These are phyloP conservation scores for Drosophila quadrilineata DNA, from an alignment of 1,140 invertebrate species.

Conservation along the genomic window DNA sequence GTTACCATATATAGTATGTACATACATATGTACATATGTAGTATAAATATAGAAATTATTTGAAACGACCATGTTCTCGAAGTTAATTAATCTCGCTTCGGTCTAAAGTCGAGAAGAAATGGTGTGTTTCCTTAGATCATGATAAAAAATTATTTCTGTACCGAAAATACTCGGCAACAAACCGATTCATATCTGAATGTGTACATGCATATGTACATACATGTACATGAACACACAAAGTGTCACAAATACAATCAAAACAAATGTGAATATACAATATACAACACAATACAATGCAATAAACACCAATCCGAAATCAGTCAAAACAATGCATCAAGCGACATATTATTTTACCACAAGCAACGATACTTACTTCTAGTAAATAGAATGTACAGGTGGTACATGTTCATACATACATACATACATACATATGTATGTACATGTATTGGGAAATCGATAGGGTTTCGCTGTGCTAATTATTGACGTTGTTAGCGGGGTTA, in stretches of 20 bases:
- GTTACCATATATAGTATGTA: no score
- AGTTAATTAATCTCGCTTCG: no score
- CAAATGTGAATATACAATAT: background rate
- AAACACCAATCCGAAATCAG: background rate
- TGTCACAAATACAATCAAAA: background rate
- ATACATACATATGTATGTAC: background rate
- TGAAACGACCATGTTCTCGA: no score
- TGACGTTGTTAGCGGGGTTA: background rate
- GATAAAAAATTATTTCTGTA: no score
- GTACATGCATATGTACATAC: no score
- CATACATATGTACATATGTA: no score
- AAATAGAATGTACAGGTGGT: slow-evolving; percentile 1
- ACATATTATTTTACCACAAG: slow-evolving; percentile 19
- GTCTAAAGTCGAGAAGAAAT: no score
- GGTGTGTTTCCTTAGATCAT: no score
- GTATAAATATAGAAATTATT: no score
- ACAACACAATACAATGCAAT: background rate
- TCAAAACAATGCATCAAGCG: slow-evolving; percentile 6
- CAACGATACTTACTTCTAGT: slow-evolving; percentile 3
- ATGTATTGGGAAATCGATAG: slow-evolving; percentile 29
- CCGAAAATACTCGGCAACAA: no score
- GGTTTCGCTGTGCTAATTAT: background rate
- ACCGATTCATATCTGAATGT: no score
- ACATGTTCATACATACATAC: background rate
- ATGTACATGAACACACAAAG: background rate